phyloP scores from a whole-genome alignment of 2,113 vertebrate species.

The Pan paniscus region DNA sequence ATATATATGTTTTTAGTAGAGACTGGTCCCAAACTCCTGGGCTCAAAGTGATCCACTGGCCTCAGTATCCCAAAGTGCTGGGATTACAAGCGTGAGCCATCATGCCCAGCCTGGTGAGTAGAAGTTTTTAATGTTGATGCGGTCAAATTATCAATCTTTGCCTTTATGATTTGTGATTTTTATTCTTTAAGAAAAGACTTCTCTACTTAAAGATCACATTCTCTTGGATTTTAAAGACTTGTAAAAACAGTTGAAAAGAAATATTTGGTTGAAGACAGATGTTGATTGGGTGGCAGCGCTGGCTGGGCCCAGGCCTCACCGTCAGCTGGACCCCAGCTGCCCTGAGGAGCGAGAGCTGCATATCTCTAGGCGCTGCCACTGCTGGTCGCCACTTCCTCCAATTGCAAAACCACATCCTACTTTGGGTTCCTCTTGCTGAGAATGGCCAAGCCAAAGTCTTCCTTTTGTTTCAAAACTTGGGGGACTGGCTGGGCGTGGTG shows the following conservation, averaged over 20 bases:
- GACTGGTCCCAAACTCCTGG: too few species aligned
- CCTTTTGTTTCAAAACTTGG: not conserved
- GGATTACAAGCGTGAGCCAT: too few species aligned
- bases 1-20: too few species aligned
- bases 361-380: rapidly evolving
- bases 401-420: conserved; percentile 45
- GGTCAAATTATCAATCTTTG: not conserved
- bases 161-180: not conserved
- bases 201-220: not conserved
- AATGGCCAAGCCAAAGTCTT: not conserved
- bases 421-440: conserved; percentile 64
- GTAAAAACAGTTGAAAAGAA: not conserved
- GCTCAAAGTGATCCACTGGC: too few species aligned
- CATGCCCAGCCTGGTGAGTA: not conserved
- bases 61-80: too few species aligned
- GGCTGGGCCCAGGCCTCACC: not conserved
- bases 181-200: not conserved
- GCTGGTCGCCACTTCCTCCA: conserved; percentile 26
- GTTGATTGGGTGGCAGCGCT: not conserved
- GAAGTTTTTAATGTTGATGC: not conserved
- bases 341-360: rapidly evolving
- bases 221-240: not conserved
- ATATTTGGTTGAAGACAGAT: not conserved
- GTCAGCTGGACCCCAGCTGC: not conserved
- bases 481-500: too few species aligned